phyloP scores from a whole-genome alignment of 2,888 invertebrate species.

The Ophioninae sp. region DNA sequence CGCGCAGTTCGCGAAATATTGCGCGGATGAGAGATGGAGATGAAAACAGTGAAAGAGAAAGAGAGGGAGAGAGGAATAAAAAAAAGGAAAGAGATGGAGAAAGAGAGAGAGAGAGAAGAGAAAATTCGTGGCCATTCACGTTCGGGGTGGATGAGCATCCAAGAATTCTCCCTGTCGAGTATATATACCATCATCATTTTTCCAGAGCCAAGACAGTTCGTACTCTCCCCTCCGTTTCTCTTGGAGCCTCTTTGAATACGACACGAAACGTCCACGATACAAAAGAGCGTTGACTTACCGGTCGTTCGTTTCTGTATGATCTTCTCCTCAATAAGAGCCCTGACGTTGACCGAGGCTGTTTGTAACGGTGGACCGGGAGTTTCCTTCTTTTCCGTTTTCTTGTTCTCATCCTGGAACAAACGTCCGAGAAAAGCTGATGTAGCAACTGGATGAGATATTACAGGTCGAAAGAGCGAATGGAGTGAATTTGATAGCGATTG shows the following conservation, averaged over 20 bases:
- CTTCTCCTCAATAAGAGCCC: constrained; percentile 95
- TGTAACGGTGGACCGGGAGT: constrained; percentile 91
- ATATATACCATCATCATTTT: constrained; percentile 19
- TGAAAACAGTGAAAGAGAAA: background rate
- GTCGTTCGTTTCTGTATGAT: constrained; percentile 93
- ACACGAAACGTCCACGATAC: constrained; percentile 23
- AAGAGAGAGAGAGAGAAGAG: constrained; percentile 43
- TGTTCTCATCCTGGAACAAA: constrained; percentile 88
- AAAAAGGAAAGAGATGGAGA: constrained; percentile 14
- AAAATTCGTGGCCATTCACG: constrained; percentile 40
- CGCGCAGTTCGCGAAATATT: constrained; percentile 67
- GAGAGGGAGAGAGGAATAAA: constrained; percentile 20
- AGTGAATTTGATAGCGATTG: too few species aligned
- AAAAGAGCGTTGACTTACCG: constrained; percentile 73
- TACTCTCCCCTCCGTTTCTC: background rate
- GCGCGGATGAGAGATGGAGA: constrained; percentile 50
- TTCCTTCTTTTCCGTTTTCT: constrained; percentile 93
- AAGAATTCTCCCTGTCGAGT: constrained; percentile 3
- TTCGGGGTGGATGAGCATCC: constrained; percentile 31
- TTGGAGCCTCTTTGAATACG: constrained; percentile 15
- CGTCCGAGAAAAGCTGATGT: background rate
- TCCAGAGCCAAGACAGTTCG: constrained; percentile 38
- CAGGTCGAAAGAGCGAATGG: too few species aligned
- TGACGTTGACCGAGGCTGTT: constrained; percentile 95
- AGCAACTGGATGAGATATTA: background rate